A percentile compares a stretch with the other conserved stretches of the same genome.
These are phyloP conservation scores for Pogona vitticeps DNA, from an alignment of 2,113 vertebrate species.

Conservation along the genomic window DNA sequence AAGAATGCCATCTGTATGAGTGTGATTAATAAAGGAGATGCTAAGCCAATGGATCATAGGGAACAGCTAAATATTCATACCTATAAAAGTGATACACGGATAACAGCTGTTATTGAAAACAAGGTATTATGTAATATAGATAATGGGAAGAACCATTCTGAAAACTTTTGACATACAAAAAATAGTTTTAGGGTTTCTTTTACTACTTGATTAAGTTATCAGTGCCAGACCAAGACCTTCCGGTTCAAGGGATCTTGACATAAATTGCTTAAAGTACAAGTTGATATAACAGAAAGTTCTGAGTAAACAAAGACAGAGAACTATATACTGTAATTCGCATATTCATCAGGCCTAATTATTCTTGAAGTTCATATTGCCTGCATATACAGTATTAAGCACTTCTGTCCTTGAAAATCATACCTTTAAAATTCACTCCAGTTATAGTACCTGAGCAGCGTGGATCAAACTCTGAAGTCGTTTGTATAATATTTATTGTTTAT, in stretches of 20 bases:
- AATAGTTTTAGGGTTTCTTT: not conserved
- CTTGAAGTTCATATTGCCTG: not conserved
- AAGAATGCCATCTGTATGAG: slow-evolving; percentile 84
- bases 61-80: slow-evolving; percentile 83
- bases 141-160: not conserved
- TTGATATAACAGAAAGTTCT: not conserved
- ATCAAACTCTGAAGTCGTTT: not conserved
- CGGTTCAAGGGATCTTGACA: not conserved
- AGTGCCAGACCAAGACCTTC: not conserved
- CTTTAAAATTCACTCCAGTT: not conserved
- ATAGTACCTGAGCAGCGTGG: not conserved
- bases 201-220: not conserved
- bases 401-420: not conserved
- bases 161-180: not conserved
- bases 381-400: not conserved
- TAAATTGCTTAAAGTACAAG: not conserved
- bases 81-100: slow-evolving; percentile 76
- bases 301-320: not conserved
- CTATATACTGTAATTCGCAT: not conserved
- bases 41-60: slow-evolving; percentile 78
- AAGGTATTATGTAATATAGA: slow-evolving; percentile 76
- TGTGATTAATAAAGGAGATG: slow-evolving; percentile 77
- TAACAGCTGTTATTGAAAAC: slow-evolving; percentile 89
- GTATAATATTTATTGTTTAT: too few species aligned
- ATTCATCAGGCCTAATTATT: not conserved